Evolutionary conservation across 2,113 vertebrate genomes (phyloP).

Genomic region (Otus sunia): DNA sequence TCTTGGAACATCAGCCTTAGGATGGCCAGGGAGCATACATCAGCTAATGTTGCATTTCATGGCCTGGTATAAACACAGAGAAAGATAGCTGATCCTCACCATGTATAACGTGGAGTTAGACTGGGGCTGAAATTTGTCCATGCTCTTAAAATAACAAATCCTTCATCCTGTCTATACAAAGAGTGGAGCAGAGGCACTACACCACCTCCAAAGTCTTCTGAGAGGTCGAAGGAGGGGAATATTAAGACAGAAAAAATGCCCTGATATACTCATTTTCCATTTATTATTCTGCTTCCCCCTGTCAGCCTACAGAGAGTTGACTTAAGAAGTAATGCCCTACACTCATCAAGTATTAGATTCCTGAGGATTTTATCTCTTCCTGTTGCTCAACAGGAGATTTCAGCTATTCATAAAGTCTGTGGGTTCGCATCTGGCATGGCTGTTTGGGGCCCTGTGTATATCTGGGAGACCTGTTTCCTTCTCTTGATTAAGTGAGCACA

Average conservation of each 20-base stretch:
- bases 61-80: background rate
- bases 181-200: background rate
- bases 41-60: background rate
- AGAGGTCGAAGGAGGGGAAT: background rate
- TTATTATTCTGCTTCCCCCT: background rate
- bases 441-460: background rate
- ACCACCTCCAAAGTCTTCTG: background rate
- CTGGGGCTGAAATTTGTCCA: background rate
- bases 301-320: background rate
- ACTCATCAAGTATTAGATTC: background rate
- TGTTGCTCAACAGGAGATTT: background rate
- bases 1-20: background rate
- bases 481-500: background rate
- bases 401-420: background rate
- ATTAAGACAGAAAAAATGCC: background rate
- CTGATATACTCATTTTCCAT: background rate
- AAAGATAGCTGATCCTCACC: background rate
- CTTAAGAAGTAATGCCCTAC: background rate
- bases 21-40: background rate
- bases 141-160: slow-evolving; percentile 29
- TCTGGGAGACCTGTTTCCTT: background rate
- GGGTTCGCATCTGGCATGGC: background rate
- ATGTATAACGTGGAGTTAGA: background rate
- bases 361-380: background rate
- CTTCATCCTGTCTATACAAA: background rate